Percentiles rank a stretch among this genome's conserved stretches.
phyloP scores from a whole-genome alignment of 1,140 invertebrate species.

The Phymastichus coffea region DNA sequence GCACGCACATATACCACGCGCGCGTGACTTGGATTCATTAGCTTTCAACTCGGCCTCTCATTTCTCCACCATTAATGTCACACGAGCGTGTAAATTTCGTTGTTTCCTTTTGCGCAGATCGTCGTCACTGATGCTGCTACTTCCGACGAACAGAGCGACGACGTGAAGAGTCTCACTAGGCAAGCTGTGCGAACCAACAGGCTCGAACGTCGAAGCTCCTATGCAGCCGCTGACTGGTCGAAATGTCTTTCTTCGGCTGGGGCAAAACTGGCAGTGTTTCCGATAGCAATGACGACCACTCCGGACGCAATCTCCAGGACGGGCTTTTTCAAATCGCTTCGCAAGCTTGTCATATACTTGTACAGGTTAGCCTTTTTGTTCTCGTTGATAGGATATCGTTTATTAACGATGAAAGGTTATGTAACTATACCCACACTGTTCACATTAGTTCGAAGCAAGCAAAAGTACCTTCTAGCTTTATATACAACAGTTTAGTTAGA shows the following conservation, averaged over 20 bases:
- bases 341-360: slow-evolving; percentile 69
- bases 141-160: too few relatives aligned
- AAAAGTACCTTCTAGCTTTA: too few relatives aligned
- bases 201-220: too few relatives aligned
- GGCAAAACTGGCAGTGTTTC: slow-evolving; percentile 31
- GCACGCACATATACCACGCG: neutral
- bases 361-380: slow-evolving; percentile 56
- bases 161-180: neutral
- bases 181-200: neutral
- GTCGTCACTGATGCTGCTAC: too few relatives aligned
- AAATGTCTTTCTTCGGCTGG: slow-evolving; percentile 50
- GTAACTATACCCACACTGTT: slow-evolving; percentile 73
- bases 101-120: too few relatives aligned
- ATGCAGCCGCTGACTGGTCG: too few relatives aligned
- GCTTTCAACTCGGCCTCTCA: too few relatives aligned
- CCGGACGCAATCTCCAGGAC: slow-evolving; percentile 64
- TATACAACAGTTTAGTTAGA: too few relatives aligned
- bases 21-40: slow-evolving; percentile 17
- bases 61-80: too few relatives aligned
- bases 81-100: too few relatives aligned
- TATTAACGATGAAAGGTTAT: slow-evolving; percentile 36
- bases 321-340: slow-evolving; percentile 72
- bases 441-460: too few relatives aligned
- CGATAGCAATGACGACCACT: slow-evolving; percentile 38
- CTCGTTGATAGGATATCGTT: slow-evolving; percentile 12